Percentiles rank a stretch among this genome's conserved stretches.
Conservation (phyloP, 2,888 invertebrate genomes). For the Antheraea assamensis region DNA sequence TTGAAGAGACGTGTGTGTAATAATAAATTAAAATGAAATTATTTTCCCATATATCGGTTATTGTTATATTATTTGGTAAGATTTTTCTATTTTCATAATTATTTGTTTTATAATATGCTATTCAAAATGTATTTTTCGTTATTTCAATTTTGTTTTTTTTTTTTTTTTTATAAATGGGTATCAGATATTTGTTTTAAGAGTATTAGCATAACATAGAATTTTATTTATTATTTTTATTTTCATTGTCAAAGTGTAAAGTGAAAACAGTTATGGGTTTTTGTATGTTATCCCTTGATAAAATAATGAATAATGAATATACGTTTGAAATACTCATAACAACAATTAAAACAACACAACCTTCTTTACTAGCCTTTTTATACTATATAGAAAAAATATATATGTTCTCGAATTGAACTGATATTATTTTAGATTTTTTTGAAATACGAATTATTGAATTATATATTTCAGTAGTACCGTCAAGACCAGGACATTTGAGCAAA, state of each 20-base stretch:
- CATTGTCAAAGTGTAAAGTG: no score
- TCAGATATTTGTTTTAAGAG: not conserved
- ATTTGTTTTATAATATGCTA: not conserved
- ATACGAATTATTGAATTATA: not conserved
- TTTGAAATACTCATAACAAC: not conserved
- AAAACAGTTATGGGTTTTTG: no score
- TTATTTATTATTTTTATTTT: not conserved
- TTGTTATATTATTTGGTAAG: constrained; percentile 23
- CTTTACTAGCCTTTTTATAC: not conserved
- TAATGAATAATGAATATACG: no score
- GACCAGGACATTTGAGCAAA: not conserved
- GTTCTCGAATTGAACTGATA: not conserved
- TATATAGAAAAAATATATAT: not conserved
- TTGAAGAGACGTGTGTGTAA: not conserved
- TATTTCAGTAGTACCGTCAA: not conserved
- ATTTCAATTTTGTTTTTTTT: no score
- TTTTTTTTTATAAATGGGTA: not conserved
- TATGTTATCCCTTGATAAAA: no score
- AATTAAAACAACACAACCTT: not conserved
- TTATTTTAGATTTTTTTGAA: not conserved
- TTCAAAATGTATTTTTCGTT: not conserved
- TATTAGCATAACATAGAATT: not conserved
- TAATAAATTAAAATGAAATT: constrained; percentile 19
- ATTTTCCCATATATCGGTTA: constrained; percentile 16
- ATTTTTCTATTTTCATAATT: not conserved